Percentiles rank a stretch among this genome's conserved stretches.
Evolutionary conservation across 1,140 invertebrate genomes (phyloP).

Genomic region (Gryon sp.): DNA sequence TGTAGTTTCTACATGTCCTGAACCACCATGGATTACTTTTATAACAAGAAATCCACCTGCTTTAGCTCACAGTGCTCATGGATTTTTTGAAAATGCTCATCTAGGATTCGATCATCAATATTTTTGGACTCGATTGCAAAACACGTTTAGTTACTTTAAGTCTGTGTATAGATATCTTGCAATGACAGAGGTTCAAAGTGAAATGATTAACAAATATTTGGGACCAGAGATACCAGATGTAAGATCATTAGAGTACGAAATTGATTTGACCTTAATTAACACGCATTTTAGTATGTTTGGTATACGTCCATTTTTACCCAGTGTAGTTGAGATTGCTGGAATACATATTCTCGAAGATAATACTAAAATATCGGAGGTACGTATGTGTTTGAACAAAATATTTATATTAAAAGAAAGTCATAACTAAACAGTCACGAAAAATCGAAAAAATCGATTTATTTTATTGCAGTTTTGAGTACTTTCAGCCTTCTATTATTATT

Average conservation of each 20-base stretch:
- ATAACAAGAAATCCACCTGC: constrained; percentile 81
- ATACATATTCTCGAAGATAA: constrained; percentile 71
- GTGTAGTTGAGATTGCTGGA: constrained; percentile 75
- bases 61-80: constrained; percentile 68
- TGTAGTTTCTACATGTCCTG: constrained; percentile 70
- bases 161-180: constrained; percentile 12
- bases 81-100: not conserved
- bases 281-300: constrained; percentile 73
- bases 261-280: constrained; percentile 75
- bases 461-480: no score
- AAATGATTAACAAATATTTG: constrained; percentile 79
- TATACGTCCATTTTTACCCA: constrained; percentile 70
- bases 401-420: no score
- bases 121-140: constrained; percentile 72
- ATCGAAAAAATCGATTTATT: no score
- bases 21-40: constrained; percentile 82
- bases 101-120: not conserved
- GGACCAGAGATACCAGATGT: constrained; percentile 81
- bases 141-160: constrained; percentile 69
- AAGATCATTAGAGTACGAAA: constrained; percentile 77
- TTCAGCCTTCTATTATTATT: no score
- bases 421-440: no score
- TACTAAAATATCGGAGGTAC: constrained; percentile 35
- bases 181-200: constrained; percentile 60
- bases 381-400: no score